These are phyloP conservation scores for Pyrgilauda ruficollis DNA, from an alignment of 2,113 vertebrate genomes.

Conservation along the genomic window DNA sequence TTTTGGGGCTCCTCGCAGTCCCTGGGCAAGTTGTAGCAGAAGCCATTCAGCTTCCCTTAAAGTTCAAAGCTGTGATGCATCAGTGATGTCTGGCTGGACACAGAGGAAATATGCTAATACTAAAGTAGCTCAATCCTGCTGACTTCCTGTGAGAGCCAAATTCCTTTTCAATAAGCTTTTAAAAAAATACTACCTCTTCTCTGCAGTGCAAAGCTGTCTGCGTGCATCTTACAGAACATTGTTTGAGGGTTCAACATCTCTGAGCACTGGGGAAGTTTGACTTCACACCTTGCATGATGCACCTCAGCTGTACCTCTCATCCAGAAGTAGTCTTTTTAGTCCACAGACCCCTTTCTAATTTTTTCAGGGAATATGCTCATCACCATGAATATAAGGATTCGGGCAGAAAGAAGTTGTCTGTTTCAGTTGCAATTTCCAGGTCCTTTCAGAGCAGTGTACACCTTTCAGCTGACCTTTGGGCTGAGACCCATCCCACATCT, in stretches of 20 bases:
- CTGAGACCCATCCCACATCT: background rate
- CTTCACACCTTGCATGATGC: background rate
- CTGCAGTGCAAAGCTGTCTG: background rate
- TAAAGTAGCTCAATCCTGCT: background rate
- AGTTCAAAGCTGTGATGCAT: background rate
- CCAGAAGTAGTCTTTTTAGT: background rate
- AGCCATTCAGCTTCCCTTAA: background rate
- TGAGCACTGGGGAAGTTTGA: background rate
- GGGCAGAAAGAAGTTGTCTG: background rate
- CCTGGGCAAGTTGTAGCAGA: background rate
- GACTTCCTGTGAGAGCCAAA: background rate
- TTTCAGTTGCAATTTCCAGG: background rate
- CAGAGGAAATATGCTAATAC: background rate
- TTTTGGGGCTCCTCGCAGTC: background rate
- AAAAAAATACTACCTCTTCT: background rate
- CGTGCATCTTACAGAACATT: background rate
- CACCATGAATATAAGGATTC: background rate
- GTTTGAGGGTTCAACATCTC: background rate
- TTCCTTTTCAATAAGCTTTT: background rate
- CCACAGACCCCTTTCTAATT: background rate
- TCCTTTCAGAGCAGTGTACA: background rate
- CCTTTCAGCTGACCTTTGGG: accelerated
- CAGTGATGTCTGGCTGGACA: background rate
- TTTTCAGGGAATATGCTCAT: background rate
- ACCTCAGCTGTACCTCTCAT: background rate